Evolutionary conservation across 1,140 invertebrate genomes (phyloP).

Genomic region (Pollicipes pollicipes): DNA sequence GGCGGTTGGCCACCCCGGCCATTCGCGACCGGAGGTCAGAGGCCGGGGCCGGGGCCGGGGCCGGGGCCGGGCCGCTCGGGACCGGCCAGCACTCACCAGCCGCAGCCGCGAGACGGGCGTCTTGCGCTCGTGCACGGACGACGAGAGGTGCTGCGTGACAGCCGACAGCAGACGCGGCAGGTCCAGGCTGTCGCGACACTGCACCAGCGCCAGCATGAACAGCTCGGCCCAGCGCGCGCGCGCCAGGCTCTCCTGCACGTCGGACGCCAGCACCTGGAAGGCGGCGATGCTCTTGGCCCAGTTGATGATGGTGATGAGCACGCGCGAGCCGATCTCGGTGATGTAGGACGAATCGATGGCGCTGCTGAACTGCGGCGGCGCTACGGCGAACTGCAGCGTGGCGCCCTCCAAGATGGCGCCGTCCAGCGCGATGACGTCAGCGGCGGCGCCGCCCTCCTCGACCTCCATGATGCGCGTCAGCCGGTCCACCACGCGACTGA

Average conservation of each 20-base stretch:
- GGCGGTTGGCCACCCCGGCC: too few relatives aligned
- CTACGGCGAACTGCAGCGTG: neutral
- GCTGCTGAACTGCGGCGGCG: neutral
- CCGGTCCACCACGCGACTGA: slow-evolving; percentile 1
- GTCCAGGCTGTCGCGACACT: neutral
- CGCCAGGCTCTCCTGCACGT: slow-evolving; percentile 4
- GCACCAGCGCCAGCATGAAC: neutral
- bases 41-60: too few relatives aligned
- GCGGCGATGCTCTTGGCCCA: slow-evolving; percentile 5
- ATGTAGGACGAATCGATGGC: slow-evolving; percentile 1
- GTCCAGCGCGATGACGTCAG: neutral
- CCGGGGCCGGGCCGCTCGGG: too few relatives aligned
- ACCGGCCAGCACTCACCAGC: slow-evolving; percentile 1
- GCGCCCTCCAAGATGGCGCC: neutral
- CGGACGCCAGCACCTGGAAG: neutral
- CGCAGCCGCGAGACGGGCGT: neutral
- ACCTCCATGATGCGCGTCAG: neutral
- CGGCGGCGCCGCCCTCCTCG: neutral
- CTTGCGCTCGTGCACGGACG: neutral
- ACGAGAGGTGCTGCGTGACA: neutral
- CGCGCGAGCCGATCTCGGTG: slow-evolving; percentile 4
- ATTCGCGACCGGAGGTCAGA: too few relatives aligned
- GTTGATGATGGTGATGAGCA: slow-evolving; percentile 6
- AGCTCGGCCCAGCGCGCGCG: neutral
- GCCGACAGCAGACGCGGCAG: neutral